A percentile compares a stretch with the other conserved stretches of the same genome.
These are phyloP conservation scores for Otocyon megalotis DNA, from an alignment of 2,113 vertebrate species.

Conservation along the genomic window DNA sequence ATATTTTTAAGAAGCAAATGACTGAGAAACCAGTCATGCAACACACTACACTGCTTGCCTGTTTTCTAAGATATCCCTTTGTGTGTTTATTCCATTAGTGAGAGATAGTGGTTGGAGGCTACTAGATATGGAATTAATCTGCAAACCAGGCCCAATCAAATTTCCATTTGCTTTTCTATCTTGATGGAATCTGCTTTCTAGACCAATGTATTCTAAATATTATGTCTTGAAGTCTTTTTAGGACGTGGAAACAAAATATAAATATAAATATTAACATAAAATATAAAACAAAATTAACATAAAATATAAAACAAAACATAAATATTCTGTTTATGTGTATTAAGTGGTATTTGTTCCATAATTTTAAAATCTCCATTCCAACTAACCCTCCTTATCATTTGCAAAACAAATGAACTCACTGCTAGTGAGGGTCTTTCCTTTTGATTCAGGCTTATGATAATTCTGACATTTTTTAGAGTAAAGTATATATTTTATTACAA, in stretches of 20 bases:
- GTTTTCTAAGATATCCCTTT: not conserved
- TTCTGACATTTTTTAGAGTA: not conserved
- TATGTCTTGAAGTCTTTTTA: not conserved
- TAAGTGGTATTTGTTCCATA: not conserved
- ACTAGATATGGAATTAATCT: not conserved
- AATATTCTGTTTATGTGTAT: not conserved
- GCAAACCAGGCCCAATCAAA: not conserved
- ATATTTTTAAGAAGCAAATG: slow-evolving; percentile 27
- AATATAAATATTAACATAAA: not conserved
- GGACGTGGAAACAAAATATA: not conserved
- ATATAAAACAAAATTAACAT: not conserved
- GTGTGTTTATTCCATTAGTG: not conserved
- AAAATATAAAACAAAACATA: not conserved
- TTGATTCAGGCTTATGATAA: not conserved
- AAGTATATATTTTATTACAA: not conserved
- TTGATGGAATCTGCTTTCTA: not conserved
- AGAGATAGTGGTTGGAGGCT: not conserved
- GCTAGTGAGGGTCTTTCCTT: not conserved
- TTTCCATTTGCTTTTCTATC: not conserved
- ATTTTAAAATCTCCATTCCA: not conserved
- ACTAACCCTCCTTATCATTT: not conserved
- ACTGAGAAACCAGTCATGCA: not conserved
- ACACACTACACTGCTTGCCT: not conserved
- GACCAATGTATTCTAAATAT: not conserved
- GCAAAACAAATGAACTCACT: not conserved